These are phyloP conservation scores for Eupithecia subumbrata DNA, from an alignment of 2,888 invertebrate genomes.

Conservation along the genomic window DNA sequence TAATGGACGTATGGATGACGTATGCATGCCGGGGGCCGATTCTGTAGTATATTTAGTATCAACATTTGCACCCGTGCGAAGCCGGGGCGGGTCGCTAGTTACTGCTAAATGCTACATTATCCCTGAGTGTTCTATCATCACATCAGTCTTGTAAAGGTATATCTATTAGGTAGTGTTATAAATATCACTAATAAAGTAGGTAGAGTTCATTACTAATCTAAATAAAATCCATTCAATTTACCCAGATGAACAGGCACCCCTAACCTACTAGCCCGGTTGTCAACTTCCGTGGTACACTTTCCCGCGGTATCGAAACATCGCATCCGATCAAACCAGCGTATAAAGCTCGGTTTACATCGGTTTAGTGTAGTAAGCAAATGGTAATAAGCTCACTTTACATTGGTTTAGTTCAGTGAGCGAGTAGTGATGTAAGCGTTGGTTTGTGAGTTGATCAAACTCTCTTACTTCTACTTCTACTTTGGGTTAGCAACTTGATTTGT, in stretches of 20 bases:
- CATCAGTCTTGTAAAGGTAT: too few relatives aligned
- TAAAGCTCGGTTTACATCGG: neutral
- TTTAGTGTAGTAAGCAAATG: neutral
- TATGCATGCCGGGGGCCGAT: too few relatives aligned
- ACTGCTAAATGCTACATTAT: too few relatives aligned
- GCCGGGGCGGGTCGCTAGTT: too few relatives aligned
- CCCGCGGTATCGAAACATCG: slow-evolving; percentile 42
- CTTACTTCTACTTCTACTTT: neutral
- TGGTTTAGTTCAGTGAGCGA: neutral
- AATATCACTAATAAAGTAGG: neutral
- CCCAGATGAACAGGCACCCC: slow-evolving; percentile 45
- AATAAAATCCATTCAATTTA: slow-evolving; percentile 34
- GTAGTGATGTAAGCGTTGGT: neutral
- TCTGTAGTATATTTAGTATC: too few relatives aligned
- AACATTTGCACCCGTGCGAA: too few relatives aligned
- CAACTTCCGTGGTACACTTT: slow-evolving; percentile 51
- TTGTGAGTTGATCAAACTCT: neutral
- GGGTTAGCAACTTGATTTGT: neutral
- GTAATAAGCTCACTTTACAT: neutral
- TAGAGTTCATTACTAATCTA: slow-evolving; percentile 7
- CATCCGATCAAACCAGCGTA: slow-evolving; percentile 25
- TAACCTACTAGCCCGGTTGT: slow-evolving; percentile 51
- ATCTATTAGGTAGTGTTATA: too few relatives aligned
- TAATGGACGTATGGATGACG: too few relatives aligned
- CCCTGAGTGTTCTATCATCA: too few relatives aligned